phyloP scores from a whole-genome alignment of 2,113 vertebrate genomes.

The Thamnaconus septentrionalis region DNA sequence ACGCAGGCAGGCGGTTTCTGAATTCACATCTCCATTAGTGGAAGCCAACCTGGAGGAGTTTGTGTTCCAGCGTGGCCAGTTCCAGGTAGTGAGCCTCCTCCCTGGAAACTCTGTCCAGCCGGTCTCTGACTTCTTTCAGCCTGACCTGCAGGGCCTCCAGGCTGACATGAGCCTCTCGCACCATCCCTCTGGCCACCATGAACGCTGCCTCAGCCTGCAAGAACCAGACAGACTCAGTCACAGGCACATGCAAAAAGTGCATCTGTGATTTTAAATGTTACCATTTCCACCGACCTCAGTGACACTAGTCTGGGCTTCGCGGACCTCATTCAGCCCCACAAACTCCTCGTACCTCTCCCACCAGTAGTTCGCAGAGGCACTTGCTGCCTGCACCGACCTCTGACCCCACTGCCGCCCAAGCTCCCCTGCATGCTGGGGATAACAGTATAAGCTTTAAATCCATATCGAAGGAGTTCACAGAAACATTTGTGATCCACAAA shows the following conservation, averaged over 20 bases:
- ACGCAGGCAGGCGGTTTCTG: too few relatives aligned
- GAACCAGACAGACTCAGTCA: not conserved
- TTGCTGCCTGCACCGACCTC: slow-evolving; percentile 64
- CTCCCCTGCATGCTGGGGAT: slow-evolving; percentile 67
- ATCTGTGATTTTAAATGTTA: too few relatives aligned
- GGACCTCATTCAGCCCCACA: slow-evolving; percentile 91
- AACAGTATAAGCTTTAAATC: not conserved
- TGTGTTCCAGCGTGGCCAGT: slow-evolving; percentile 92
- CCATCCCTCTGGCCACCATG: slow-evolving; percentile 92
- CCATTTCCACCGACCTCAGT: slow-evolving; percentile 81
- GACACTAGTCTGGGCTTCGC: slow-evolving; percentile 88
- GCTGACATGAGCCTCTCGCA: slow-evolving; percentile 83
- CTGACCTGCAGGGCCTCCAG: slow-evolving; percentile 84
- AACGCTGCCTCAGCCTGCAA: slow-evolving; percentile 90
- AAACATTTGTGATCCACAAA: too few relatives aligned
- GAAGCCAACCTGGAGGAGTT: slow-evolving; percentile 85
- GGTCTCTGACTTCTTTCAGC: slow-evolving; percentile 90
- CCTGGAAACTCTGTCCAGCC: slow-evolving; percentile 91
- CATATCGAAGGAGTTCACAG: too few relatives aligned
- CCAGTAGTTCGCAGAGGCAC: slow-evolving; percentile 79
- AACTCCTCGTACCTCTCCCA: slow-evolving; percentile 94
- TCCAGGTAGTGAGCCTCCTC: slow-evolving; percentile 93
- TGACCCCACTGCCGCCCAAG: slow-evolving; percentile 78
- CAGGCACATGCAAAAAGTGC: too few relatives aligned
- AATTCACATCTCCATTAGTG: not conserved